Percentiles rank a stretch among this genome's conserved stretches.
Conservation (phyloP, 2,888 invertebrate genomes). For the Boloria euphrosyne region DNA sequence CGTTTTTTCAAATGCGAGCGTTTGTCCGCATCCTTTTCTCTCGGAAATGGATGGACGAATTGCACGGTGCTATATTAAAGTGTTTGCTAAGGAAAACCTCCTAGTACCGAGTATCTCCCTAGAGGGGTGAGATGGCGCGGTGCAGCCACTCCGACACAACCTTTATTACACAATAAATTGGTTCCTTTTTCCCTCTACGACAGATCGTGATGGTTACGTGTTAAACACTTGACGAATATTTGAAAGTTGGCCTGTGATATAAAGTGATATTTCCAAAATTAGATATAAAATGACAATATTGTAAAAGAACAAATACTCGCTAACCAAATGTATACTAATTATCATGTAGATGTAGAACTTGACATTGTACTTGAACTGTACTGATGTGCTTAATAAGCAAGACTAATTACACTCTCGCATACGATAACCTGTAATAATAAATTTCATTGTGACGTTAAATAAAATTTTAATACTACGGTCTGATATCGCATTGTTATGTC, state of each 20-base stretch:
- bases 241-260: neutral
- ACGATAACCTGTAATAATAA: neutral
- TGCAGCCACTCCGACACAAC: conserved; percentile 15
- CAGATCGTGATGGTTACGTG: conserved; percentile 26
- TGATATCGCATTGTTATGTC: neutral
- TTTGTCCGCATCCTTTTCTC: conserved; percentile 44
- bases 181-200: conserved; percentile 27
- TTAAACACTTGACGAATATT: conserved; percentile 25
- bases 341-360: conserved; percentile 4
- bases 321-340: no score
- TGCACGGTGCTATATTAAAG: conserved; percentile 57
- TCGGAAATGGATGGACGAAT: conserved; percentile 50
- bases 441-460: neutral
- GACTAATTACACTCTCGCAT: conserved; percentile 13
- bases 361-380: conserved; percentile 25
- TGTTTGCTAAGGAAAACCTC: conserved; percentile 51
- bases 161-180: conserved; percentile 36
- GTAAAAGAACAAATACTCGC: no score
- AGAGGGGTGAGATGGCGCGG: conserved; percentile 28
- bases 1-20: conserved; percentile 37
- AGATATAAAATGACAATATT: neutral
- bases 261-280: neutral
- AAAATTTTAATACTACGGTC: neutral
- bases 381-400: conserved; percentile 20
- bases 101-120: conserved; percentile 24